Evolutionary conservation across 2,888 invertebrate species (phyloP), one percentile per base, ranked within the genome.

Genomic region (Calameuta filiformis): DNA sequence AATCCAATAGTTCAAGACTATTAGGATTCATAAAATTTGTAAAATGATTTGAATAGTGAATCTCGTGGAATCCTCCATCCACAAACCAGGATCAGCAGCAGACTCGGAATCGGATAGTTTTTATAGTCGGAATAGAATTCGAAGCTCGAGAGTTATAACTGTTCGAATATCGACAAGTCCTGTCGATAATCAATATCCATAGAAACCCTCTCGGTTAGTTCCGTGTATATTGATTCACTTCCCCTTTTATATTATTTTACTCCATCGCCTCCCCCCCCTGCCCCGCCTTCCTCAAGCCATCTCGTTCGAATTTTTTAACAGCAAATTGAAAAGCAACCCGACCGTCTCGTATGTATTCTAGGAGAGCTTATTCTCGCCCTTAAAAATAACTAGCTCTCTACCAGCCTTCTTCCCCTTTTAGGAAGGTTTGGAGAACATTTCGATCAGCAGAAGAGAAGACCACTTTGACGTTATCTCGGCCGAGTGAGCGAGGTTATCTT

Each of bases 381-480:
- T 71, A 71, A 76, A 76, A 76, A 35, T 35, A 73, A 30, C 71
- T 68, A 30, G 69, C 76, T 35, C 76, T 35, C 33, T 34, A 11
- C 11, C 68, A 31, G 9, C 56, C 56, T 23, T 1, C 15, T 23
- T 9, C 4, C 56, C 33, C 33, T 4, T 33, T 4, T 33, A 9
- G 23, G 76, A 35, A 3, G 15, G 12, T 33, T 11, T 37, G 23
- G 23, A n/a, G 56, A 68, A 34, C 15, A 23, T 6, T 11, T 23
- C 6, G 34, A 37, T 71, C 71, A 33, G 31, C 71, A 31, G 12
- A 71, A 15, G 31, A 34, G 34, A 71, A 71, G 83, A 83, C 84
- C 86, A 84, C 88, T 87, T 87, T 88, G 87, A 88, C 87, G 86
- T 88, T 89, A 89, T 89, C 86, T 84, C 84, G 83, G 82, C 85